A percentile compares a stretch with the other conserved stretches of the same genome.
Evolutionary conservation across 1,140 invertebrate genomes (phyloP).

Genomic region (Homalodisca vitripennis): DNA sequence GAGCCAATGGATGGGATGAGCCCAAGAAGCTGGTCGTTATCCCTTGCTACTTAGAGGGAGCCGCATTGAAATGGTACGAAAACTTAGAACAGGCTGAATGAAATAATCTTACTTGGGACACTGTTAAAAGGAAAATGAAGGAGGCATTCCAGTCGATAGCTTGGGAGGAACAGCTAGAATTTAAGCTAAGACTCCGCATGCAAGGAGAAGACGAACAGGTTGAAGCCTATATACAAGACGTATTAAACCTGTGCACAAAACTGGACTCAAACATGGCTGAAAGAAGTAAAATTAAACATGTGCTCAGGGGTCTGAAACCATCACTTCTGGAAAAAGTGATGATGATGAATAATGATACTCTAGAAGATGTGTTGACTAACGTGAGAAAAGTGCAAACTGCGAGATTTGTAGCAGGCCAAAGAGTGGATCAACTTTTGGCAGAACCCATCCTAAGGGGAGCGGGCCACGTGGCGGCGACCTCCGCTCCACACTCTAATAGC

Average conservation of each 20-base stretch:
- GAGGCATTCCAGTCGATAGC: not conserved
- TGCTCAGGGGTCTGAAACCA: not conserved
- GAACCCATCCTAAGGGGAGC: not conserved
- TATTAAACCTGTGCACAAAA: not conserved
- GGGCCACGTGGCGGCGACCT: too few relatives aligned
- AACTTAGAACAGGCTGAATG: not conserved
- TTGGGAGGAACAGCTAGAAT: not conserved
- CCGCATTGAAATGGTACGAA: not conserved
- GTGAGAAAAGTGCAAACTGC: not conserved
- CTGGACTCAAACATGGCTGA: not conserved
- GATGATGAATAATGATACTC: not conserved
- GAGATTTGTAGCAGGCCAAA: not conserved
- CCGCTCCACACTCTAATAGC: not conserved
- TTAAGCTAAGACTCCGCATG: not conserved
- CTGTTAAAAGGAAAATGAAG: not conserved
- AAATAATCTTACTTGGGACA: not conserved
- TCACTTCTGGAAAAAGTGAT: not conserved
- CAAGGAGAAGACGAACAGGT: not conserved
- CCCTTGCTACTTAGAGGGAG: slow-evolving; percentile 8
- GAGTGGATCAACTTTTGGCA: not conserved
- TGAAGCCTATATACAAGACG: not conserved
- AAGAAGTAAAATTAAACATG: not conserved
- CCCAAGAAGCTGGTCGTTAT: not conserved
- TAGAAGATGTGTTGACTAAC: not conserved
- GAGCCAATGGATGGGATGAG: slow-evolving; percentile 1